Base-by-base conservation (phyloP, 1,140 invertebrate genomes). In the Drosophila pseudoananassae region DNA sequence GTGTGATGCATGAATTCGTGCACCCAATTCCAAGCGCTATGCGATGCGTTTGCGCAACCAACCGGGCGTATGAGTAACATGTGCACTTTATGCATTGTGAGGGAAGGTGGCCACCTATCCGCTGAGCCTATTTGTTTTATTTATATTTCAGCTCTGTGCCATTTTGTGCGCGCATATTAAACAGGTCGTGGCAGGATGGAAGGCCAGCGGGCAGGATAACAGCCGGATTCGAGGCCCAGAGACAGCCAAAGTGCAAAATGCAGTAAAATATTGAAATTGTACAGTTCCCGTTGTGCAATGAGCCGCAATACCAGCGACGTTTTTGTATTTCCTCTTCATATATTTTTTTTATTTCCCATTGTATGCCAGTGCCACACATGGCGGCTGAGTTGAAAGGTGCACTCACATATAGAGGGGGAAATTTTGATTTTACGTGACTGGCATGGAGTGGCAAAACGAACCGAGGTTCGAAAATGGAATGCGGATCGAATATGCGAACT, bases 191-290 rank as follows among this genome's bases (percentile, higher is more conserved):
- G 27, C 68, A 53, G 68, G 54, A 49, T 14, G 55, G 49, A 52
- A 53, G 36, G 29, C 49, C 46, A 40, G 40, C 66, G 33, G 29
- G 33, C 50, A 69, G 65, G 47, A 68, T 47, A 68, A 31, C 64
- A 45, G 15, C 15, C 29, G 23, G 60, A 23, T 29, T 29, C 40
- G 15, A n/a, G 12, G 20, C 31, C 31, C 46, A 58, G 49, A 43
- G 54, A 50, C 63, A 68, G 64, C 57, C 51, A 81, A 81, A 78
- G 65, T 82, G 82, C 78, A 76, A 82, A 82, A 82, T 63, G 82
- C 77, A 81, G 69, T 85, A 81, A 85, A 87, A 74, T 85, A 85
- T 81, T 71, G 73, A 79, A 84, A 85, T 73, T 80, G 65, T 85
- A 68, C 81, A 85, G 76, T 84, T 85, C 49, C 75, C 65, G 58